Base-by-base conservation (phyloP, 92 coral and sea anemone genomes). In the Porites evermanni region DNA sequence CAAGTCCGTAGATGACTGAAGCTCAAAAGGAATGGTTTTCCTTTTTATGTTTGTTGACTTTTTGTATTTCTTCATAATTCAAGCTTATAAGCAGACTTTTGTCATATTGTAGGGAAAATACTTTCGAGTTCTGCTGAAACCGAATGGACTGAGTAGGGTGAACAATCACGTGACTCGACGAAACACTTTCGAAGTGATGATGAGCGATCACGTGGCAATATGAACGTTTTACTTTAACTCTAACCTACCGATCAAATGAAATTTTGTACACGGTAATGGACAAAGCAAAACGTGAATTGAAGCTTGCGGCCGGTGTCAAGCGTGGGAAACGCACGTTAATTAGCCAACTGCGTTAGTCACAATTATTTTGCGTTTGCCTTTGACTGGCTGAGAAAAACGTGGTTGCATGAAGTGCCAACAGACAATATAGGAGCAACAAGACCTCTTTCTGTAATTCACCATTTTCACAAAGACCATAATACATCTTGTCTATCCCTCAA, bases 1-100 rank as follows among this genome's bases (percentile, higher is more conserved):
- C 98, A 94, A 92, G 98, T 90, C 77, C 94, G 98, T 26, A 90
- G 98, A 88, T 94, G 91, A 91, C 83, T 68, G 79, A 68, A 70
- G 59, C 7, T 58, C 53, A 56, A 13, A 32, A 74, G 56, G 71
- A 56, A 24, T 56, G 44, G 78, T 78, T 13, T 23, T 12, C 8
- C 19, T 26, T 16, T 32, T 58, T 70, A 13, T 67, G 44, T 70
- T 81, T 81, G 59, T 81, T 58, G 44, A 17, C 14, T 26, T 71
- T 81, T 81, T 81, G 67, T 81, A 81, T 54, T 81, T 54, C 56
- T 47, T 69, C 85, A 13, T 54, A 70, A 70, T 17, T 68, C 29
- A 53, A 52, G 77, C 58, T 38, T 58, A 70, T 54, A 20, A 32
- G 66, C 19, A 51, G 12, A 70, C 17, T 67, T 50, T 5, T 53